Conservation (phyloP, 2,113 vertebrate species). For the Phaethon lepturus region DNA sequence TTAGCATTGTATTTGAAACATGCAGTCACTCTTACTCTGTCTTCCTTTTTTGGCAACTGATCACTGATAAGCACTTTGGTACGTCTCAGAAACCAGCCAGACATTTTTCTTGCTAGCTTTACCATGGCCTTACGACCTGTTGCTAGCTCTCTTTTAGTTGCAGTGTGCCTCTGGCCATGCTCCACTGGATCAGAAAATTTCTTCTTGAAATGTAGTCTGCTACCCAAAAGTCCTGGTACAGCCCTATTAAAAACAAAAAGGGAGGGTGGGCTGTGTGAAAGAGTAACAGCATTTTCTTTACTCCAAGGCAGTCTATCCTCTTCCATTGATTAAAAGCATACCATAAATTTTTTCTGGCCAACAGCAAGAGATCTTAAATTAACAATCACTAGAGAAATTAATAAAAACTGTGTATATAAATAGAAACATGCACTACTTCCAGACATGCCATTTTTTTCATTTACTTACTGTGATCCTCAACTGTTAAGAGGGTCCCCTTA, state of each 20-base stretch:
- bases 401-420: not conserved
- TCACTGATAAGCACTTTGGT: slow-evolving; percentile 89
- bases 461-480: not conserved
- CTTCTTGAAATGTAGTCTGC: slow-evolving; percentile 82
- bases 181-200: slow-evolving; percentile 91
- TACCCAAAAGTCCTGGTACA: slow-evolving; percentile 89
- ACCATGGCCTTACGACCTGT: slow-evolving; percentile 86
- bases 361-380: not conserved
- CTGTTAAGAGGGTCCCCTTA: not conserved
- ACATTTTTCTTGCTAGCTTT: slow-evolving; percentile 83
- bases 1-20: not conserved
- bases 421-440: not conserved
- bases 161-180: slow-evolving; percentile 90
- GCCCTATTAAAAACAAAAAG: slow-evolving; percentile 80
- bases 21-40: slow-evolving; percentile 80
- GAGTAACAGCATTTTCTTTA: not conserved
- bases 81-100: slow-evolving; percentile 88
- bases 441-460: not conserved
- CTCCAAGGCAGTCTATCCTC: not conserved
- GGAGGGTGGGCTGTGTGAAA: not conserved
- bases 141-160: slow-evolving; percentile 90
- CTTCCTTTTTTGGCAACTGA: slow-evolving; percentile 93
- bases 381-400: not conserved
- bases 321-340: not conserved
- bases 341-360: not conserved